Conservation (phyloP, 2,797 vertebrate genomes). For the Notolepis coatsorum region DNA sequence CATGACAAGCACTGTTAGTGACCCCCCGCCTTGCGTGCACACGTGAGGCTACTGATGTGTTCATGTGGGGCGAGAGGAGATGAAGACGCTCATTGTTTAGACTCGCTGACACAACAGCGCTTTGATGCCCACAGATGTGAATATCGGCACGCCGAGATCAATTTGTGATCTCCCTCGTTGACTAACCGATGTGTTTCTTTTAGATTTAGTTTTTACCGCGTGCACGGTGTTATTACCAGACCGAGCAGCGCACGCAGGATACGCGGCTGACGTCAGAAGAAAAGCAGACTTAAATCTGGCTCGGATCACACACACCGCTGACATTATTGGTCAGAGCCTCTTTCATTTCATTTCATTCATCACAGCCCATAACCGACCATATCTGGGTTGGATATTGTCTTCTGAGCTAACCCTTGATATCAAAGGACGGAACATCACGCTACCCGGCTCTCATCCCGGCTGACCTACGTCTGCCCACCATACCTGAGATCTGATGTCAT, state of each 20-base stretch:
- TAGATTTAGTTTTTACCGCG: conserved; percentile 14
- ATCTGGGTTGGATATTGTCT: conserved; percentile 17
- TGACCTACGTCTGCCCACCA: conserved; percentile 29
- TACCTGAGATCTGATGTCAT: conserved; percentile 51
- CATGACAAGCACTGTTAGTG: conserved; percentile 33
- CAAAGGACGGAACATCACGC: not conserved
- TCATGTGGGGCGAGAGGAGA: conserved; percentile 53
- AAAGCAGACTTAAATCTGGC: conserved; percentile 24
- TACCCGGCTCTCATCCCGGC: conserved; percentile 12
- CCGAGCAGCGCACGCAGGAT: conserved; percentile 50
- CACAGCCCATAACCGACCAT: conserved; percentile 17
- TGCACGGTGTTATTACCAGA: conserved; percentile 25
- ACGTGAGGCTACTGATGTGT: conserved; percentile 44
- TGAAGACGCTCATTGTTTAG: conserved; percentile 72
- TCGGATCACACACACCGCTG: conserved; percentile 29
- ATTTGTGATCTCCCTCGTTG: conserved; percentile 45
- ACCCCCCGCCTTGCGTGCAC: conserved; percentile 19
- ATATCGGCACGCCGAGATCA: conserved; percentile 9
- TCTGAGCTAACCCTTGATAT: conserved; percentile 31
- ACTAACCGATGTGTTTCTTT: conserved; percentile 29
- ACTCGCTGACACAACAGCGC: conserved; percentile 49
- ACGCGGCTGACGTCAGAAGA: conserved; percentile 25
- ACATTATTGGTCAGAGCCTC: conserved; percentile 28
- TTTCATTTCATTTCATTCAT: conserved; percentile 9
- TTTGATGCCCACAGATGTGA: conserved; percentile 67